Evolutionary conservation across 30 jellyfish, hydroid and myxozoan species (phyloP).

Genomic region (Pseudorhiza aurosa): DNA sequence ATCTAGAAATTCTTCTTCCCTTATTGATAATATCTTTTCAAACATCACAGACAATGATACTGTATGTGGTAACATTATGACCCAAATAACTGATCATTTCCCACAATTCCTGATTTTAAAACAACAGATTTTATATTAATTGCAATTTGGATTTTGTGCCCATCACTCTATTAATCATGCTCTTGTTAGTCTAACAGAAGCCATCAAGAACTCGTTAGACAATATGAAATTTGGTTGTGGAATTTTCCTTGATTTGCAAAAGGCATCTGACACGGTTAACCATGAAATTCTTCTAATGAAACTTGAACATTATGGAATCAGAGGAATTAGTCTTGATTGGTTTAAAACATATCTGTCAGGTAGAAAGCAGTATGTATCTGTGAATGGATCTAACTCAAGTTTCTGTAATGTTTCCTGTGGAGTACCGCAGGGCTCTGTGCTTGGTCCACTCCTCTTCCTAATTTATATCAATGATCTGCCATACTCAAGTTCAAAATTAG

Average conservation of each 20-base stretch:
- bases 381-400: constrained; percentile 42
- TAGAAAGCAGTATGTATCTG: constrained; percentile 60
- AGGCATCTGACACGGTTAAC: constrained; percentile 66
- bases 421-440: constrained; percentile 74
- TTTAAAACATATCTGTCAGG: constrained; percentile 51
- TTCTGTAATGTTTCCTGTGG: constrained; percentile 50
- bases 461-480: constrained; percentile 33
- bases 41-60: constrained; percentile 63
- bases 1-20: constrained; percentile 60
- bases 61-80: constrained; percentile 57
- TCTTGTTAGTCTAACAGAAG: constrained; percentile 65
- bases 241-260: constrained; percentile 49
- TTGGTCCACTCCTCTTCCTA: constrained; percentile 72
- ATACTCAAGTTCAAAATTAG: constrained; percentile 34
- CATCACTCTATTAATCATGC: constrained; percentile 70
- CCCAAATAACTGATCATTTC: constrained; percentile 71
- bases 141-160: constrained; percentile 72
- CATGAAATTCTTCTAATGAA: constrained; percentile 19
- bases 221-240: constrained; percentile 27
- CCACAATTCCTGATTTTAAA: constrained; percentile 64
- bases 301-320: constrained; percentile 58
- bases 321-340: constrained; percentile 46
- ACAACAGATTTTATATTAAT: constrained; percentile 28
- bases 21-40: constrained; percentile 54
- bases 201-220: constrained; percentile 26